Percentiles rank a stretch among this genome's conserved stretches.
These are phyloP conservation scores for Felis catus DNA, from an alignment of 2,113 vertebrate species.

Conservation along the genomic window F.catus_Fca126_mat1.0 CM031423.1:65209001-65209500, in stretches of 20 bases:
- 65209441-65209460: background rate
- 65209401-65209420: background rate
- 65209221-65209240: background rate
- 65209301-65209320: background rate
- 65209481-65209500: background rate
- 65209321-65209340: background rate
- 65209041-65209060: background rate
- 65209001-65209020: background rate
- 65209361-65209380: background rate
- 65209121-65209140: background rate
- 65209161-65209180: background rate
- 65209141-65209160: background rate
- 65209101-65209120: background rate
- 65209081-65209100: background rate
- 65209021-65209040: background rate
- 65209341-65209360: constrained; percentile 15
- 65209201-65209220: background rate
- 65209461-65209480: background rate
- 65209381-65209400: background rate
- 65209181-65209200: background rate
- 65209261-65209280: background rate
- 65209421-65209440: background rate
- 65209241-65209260: background rate
- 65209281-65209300: background rate
- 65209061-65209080: background rate